Evolutionary conservation across 2,113 vertebrate genomes (phyloP).

Genomic region (Peucedramus taeniatus): DNA sequence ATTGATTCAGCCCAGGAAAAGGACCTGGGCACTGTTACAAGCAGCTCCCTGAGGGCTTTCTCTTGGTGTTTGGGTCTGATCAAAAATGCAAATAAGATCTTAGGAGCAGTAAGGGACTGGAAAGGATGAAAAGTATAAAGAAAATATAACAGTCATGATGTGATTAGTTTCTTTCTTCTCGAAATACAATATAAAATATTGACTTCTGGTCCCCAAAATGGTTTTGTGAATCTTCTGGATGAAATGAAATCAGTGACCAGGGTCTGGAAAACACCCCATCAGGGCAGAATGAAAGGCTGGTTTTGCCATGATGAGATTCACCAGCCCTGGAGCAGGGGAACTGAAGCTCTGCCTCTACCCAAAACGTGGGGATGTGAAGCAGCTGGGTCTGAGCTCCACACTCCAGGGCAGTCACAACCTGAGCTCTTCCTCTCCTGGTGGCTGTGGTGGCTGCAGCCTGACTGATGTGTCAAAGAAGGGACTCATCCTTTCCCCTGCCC

Average conservation of each 20-base stretch:
- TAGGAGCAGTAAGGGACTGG: background rate
- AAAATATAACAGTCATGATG: background rate
- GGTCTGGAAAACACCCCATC: background rate
- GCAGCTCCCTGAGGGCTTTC: background rate
- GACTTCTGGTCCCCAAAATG: background rate
- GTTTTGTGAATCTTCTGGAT: background rate
- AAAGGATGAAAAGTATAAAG: background rate
- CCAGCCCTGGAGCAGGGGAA: background rate
- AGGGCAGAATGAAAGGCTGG: background rate
- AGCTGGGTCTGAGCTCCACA: background rate
- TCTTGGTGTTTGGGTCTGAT: background rate
- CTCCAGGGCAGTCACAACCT: fast-evolving
- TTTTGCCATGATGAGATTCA: background rate
- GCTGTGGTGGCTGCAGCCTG: background rate
- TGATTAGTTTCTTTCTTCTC: background rate
- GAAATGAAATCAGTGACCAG: background rate
- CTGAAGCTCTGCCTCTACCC: fast-evolving
- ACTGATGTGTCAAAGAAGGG: background rate
- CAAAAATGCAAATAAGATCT: constrained; percentile 50
- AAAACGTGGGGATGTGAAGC: background rate
- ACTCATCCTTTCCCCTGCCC: background rate
- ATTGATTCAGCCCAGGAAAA: constrained; percentile 37
- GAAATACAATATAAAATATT: background rate
- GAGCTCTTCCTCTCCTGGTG: background rate
- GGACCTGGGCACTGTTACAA: background rate